Conservation (phyloP, 2,797 vertebrate species). For the Botia kubotai region DNA sequence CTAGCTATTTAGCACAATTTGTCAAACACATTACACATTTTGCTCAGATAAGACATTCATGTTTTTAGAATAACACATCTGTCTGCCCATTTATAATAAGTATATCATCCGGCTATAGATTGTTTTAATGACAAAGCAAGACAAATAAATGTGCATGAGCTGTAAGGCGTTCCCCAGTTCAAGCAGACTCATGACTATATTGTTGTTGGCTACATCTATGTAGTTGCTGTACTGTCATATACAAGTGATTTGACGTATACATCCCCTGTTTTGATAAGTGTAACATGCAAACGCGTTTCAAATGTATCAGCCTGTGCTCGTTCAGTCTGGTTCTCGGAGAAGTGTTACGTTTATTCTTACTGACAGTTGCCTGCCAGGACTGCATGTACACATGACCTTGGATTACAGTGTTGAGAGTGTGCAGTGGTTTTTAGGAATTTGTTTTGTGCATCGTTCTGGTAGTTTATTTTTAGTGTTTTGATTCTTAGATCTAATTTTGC, state of each 20-base stretch:
- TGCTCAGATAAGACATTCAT: no score
- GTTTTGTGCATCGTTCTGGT: neutral
- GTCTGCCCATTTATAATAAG: neutral
- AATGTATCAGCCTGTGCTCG: neutral
- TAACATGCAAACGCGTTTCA: neutral
- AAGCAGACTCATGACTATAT: neutral
- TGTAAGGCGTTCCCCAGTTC: neutral
- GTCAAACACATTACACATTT: neutral
- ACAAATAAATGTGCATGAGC: neutral
- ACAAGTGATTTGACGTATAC: neutral
- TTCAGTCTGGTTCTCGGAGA: neutral
- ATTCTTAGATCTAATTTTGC: no score
- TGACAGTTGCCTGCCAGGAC: slow-evolving; percentile 5
- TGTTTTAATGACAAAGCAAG: neutral
- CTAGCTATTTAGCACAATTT: slow-evolving; percentile 23
- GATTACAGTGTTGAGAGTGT: neutral
- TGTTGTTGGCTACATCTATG: neutral
- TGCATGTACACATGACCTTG: neutral
- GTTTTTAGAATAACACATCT: neutral
- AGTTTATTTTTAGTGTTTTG: neutral
- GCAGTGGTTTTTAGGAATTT: neutral
- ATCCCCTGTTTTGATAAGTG: neutral
- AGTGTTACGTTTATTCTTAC: neutral
- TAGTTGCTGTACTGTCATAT: neutral
- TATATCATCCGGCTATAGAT: neutral